Evolutionary conservation across 1,140 invertebrate species (phyloP).

Genomic region (Pseudomyrmex gracilis): DNA sequence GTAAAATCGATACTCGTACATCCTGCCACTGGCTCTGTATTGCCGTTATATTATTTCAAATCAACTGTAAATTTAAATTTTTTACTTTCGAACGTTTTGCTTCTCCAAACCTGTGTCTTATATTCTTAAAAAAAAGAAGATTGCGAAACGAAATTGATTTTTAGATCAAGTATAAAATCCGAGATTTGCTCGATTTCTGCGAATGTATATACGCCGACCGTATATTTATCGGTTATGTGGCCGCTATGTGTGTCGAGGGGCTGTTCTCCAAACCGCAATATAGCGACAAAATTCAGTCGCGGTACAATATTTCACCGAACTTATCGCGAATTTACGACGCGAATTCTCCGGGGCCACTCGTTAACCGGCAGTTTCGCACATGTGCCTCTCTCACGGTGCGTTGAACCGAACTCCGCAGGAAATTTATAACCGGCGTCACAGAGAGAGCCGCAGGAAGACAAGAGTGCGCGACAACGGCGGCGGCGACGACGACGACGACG

Average conservation of each 20-base stretch:
- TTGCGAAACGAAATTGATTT: no score
- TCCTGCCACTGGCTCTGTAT: no score
- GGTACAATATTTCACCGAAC: constrained; percentile 24
- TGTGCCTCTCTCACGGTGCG: constrained; percentile 51
- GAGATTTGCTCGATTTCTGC: no score
- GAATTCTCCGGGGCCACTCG: constrained; percentile 23
- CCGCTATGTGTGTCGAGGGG: no score
- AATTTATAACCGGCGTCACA: constrained; percentile 57
- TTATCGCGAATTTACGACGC: constrained; percentile 6
- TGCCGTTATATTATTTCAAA: no score
- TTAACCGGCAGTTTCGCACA: constrained; percentile 48
- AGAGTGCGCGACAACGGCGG: constrained; percentile 12
- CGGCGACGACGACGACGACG: no score
- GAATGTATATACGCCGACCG: not conserved
- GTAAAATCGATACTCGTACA: no score
- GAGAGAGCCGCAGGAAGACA: constrained; percentile 20
- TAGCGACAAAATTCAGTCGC: not conserved
- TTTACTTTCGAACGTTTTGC: no score
- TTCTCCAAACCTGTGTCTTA: no score
- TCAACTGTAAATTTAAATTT: no score
- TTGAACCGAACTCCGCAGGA: constrained; percentile 54
- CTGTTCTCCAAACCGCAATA: not conserved
- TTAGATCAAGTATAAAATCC: no score
- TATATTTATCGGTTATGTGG: not conserved
- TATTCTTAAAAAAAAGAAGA: no score